These are phyloP conservation scores for Campoletis raptor DNA, from an alignment of 2,888 invertebrate genomes.

Conservation along the genomic window DNA sequence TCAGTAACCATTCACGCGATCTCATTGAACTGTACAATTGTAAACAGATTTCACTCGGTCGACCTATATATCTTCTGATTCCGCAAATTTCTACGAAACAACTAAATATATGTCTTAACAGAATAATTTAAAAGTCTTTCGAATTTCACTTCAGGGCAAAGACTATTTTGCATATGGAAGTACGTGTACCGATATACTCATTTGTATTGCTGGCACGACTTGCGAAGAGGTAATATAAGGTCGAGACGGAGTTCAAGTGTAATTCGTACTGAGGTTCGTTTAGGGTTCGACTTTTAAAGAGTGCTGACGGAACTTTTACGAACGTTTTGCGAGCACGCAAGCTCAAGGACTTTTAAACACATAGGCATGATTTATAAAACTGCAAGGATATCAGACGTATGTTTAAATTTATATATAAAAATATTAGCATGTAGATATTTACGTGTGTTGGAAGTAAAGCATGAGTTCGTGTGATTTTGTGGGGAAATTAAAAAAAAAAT, in stretches of 20 bases:
- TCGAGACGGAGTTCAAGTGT: conserved; percentile 56
- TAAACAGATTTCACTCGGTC: conserved; percentile 25
- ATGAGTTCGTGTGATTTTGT: conserved; percentile 14
- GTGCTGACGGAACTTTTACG: conserved; percentile 42
- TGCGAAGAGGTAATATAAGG: conserved; percentile 32
- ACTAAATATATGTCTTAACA: conserved; percentile 13
- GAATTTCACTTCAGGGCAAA: conserved; percentile 34
- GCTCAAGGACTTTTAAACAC: conserved; percentile 30
- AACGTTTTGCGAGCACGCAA: conserved; percentile 49
- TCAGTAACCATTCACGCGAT: conserved; percentile 1
- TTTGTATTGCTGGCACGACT: conserved; percentile 50
- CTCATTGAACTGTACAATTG: background rate
- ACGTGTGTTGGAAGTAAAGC: background rate
- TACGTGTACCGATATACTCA: conserved; percentile 38
- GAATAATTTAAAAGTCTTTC: conserved; percentile 43
- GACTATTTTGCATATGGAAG: conserved; percentile 14
- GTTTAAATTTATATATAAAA: background rate
- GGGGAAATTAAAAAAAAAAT: background rate
- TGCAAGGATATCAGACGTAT: background rate
- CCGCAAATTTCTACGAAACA: conserved; percentile 31
- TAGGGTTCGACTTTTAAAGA: conserved; percentile 50
- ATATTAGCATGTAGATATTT: background rate
- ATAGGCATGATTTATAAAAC: conserved; percentile 22
- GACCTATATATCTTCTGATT: conserved; percentile 17
- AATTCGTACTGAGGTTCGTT: conserved; percentile 40